These are phyloP conservation scores for Phenganax subtilis DNA, from an alignment of 92 coral and sea anemone genomes.

Conservation along the genomic window DNA sequence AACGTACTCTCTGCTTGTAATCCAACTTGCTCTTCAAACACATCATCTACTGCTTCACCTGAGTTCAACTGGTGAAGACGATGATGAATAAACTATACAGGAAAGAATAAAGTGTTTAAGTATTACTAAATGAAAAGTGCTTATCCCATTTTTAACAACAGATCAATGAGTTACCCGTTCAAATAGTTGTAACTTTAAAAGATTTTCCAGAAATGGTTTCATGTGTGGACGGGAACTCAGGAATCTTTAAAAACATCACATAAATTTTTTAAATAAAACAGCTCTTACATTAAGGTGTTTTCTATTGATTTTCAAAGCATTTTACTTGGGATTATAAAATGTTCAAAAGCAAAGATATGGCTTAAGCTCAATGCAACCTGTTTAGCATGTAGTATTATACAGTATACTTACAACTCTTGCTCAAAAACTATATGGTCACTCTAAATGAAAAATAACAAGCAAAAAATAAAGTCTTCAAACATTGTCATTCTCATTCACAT, in stretches of 20 bases:
- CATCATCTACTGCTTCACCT: conserved; percentile 81
- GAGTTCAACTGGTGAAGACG: conserved; percentile 74
- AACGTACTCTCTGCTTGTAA: conserved; percentile 82
- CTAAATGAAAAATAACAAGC: conserved; percentile 38
- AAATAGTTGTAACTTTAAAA: conserved; percentile 81
- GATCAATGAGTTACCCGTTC: conserved; percentile 58
- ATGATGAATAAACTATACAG: conserved; percentile 66
- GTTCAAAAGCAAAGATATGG: not conserved
- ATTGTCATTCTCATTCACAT: not conserved
- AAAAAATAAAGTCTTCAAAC: not conserved
- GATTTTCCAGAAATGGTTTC: conserved; percentile 60
- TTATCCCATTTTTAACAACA: not conserved
- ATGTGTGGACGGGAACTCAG: conserved; percentile 64
- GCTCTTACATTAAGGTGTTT: not conserved
- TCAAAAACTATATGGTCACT: conserved; percentile 83
- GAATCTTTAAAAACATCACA: conserved; percentile 49
- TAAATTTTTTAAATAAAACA: no score
- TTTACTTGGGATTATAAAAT: not conserved
- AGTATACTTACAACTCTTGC: conserved; percentile 71
- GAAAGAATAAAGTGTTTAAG: not conserved
- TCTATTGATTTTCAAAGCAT: not conserved
- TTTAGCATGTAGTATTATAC: not conserved
- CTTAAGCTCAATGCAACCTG: not conserved
- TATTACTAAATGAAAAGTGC: not conserved
- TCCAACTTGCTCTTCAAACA: conserved; percentile 89